Conservation (phyloP, 1,140 invertebrate genomes). For the Scaptomyza montana region DNA sequence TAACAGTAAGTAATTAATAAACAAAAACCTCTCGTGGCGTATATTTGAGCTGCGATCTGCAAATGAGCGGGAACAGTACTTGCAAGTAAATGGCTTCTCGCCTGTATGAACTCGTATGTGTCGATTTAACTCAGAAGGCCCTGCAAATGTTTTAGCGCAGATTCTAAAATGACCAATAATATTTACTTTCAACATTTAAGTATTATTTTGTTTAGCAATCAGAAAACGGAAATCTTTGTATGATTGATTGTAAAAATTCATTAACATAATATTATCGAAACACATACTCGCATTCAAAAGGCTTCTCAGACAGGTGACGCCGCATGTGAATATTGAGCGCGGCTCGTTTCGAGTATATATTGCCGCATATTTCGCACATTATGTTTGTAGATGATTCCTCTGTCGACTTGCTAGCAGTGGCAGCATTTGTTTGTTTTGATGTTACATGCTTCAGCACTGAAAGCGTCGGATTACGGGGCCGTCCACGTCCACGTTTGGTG, state of each 20-base stretch:
- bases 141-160: constrained; percentile 73
- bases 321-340: constrained; percentile 80
- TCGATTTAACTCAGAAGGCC: constrained; percentile 73
- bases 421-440: constrained; percentile 13
- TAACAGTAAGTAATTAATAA: not conserved
- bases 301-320: constrained; percentile 75
- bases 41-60: constrained; percentile 86
- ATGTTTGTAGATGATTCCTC: constrained; percentile 70
- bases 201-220: too few species aligned
- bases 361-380: constrained; percentile 80
- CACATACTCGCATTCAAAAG: constrained; percentile 79
- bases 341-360: constrained; percentile 75
- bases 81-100: constrained; percentile 87
- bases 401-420: constrained; percentile 21
- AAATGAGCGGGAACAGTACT: constrained; percentile 89
- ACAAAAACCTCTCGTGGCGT: constrained; percentile 85
- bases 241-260: too few species aligned
- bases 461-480: constrained; percentile 47
- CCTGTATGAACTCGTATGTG: constrained; percentile 80
- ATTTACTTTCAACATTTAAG: too few species aligned
- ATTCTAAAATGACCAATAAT: constrained; percentile 40
- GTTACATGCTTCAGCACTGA: constrained; percentile 21
- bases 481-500: constrained; percentile 56
- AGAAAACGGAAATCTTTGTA: too few species aligned
- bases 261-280: not conserved